Evolutionary conservation across 2,797 vertebrate species (phyloP).

Genomic region (Ctenosaura bakeri): DNA sequence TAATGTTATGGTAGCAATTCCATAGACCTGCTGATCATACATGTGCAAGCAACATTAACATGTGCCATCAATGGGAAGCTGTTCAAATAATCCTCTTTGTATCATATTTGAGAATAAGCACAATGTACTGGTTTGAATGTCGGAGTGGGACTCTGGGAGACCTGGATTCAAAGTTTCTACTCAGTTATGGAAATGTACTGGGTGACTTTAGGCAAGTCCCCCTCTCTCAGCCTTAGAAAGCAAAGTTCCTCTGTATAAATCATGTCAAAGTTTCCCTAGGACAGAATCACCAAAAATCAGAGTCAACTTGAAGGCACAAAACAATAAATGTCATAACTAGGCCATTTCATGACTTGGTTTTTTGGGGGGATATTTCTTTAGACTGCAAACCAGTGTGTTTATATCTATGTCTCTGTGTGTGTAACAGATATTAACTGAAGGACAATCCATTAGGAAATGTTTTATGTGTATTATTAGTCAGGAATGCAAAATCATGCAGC

Average conservation of each 20-base stretch:
- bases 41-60: background rate
- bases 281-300: too few species aligned
- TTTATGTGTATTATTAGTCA: background rate
- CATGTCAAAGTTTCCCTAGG: too few species aligned
- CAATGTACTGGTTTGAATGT: too few species aligned
- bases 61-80: background rate
- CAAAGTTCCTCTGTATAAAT: too few species aligned
- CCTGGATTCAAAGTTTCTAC: too few species aligned
- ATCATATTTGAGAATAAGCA: too few species aligned
- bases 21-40: background rate
- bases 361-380: constrained; percentile 2
- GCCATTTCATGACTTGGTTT: background rate
- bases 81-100: constrained; percentile 1
- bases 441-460: background rate
- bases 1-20: background rate
- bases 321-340: background rate
- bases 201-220: too few species aligned
- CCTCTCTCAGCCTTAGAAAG: too few species aligned
- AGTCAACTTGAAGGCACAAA: too few species aligned
- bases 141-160: too few species aligned
- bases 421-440: background rate
- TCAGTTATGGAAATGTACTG: too few species aligned
- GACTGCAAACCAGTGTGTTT: background rate
- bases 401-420: too few species aligned
- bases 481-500: background rate